A percentile compares a stretch with the other conserved stretches of the same genome.
These are phyloP conservation scores for Sebastolobus altivelis DNA, from an alignment of 2,797 vertebrate species.

Conservation along the genomic window DNA sequence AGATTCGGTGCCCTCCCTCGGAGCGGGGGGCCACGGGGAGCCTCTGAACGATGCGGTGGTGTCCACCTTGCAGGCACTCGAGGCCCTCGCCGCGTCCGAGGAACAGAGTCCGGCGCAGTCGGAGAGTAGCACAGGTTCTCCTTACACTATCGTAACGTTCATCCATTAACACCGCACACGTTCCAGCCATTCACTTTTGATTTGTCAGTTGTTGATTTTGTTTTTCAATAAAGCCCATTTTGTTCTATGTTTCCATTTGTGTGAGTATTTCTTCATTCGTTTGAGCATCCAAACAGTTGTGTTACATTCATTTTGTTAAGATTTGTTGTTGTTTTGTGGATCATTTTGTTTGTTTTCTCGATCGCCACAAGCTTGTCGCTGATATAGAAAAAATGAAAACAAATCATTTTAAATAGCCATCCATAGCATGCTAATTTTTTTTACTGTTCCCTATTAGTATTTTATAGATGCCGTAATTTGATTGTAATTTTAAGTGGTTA, in stretches of 20 bases:
- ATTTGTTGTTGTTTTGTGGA: constrained; percentile 54
- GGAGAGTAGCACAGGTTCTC: constrained; percentile 98
- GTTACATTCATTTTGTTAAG: constrained; percentile 50
- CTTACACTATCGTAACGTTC: constrained; percentile 98
- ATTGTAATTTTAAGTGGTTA: not conserved
- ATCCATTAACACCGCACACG: constrained; percentile 91
- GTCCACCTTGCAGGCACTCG: constrained; percentile 94
- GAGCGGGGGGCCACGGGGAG: constrained; percentile 88
- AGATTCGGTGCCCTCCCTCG: constrained; percentile 92
- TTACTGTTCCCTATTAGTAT: not conserved
- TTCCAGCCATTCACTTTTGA: constrained; percentile 86
- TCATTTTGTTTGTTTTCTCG: constrained; percentile 61
- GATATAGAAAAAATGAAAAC: not conserved
- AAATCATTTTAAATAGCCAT: not conserved
- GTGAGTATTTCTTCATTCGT: constrained; percentile 78
- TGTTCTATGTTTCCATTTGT: constrained; percentile 84
- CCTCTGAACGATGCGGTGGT: constrained; percentile 91
- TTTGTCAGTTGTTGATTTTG: constrained; percentile 77
- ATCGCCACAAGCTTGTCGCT: constrained; percentile 23
- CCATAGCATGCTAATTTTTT: not conserved
- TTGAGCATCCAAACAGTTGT: constrained; percentile 38
- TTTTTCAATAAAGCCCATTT: constrained; percentile 84
- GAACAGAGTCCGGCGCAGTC: constrained; percentile 91
- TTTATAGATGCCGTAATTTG: not conserved
- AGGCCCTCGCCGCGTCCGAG: constrained; percentile 95